Conservation (phyloP, 1,140 invertebrate genomes). For the Leguminivora glycinivorella region DNA sequence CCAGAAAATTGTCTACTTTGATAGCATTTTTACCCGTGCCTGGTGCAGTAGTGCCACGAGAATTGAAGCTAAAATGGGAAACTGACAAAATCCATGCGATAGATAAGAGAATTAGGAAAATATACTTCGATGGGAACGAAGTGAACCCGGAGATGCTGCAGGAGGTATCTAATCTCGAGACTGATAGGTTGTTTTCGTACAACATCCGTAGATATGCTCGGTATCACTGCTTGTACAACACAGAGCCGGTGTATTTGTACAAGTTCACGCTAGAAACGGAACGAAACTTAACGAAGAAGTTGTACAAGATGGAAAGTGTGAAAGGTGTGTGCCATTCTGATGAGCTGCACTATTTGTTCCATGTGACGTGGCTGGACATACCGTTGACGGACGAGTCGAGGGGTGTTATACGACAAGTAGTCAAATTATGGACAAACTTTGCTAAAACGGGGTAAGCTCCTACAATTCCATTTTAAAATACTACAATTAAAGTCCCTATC, state of each 20-base stretch:
- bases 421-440: constrained; percentile 63
- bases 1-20: constrained; percentile 47
- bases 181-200: constrained; percentile 58
- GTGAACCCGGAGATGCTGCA: constrained; percentile 47
- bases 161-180: constrained; percentile 53
- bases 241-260: constrained; percentile 58
- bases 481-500: no score
- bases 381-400: constrained; percentile 56
- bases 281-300: constrained; percentile 60
- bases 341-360: constrained; percentile 63
- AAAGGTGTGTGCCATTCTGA: constrained; percentile 69
- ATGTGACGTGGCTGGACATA: constrained; percentile 57
- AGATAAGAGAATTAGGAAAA: constrained; percentile 53
- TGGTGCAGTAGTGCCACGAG: constrained; percentile 58
- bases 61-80: constrained; percentile 58
- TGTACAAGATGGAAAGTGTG: constrained; percentile 60
- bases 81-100: constrained; percentile 38
- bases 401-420: constrained; percentile 49
- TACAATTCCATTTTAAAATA: neutral
- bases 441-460: constrained; percentile 58
- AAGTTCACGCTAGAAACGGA: constrained; percentile 65
- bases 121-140: constrained; percentile 54
- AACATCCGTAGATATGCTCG: constrained; percentile 62
- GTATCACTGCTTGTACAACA: constrained; percentile 44
- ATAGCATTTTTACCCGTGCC: constrained; percentile 36